phyloP scores from a whole-genome alignment of 2,113 vertebrate genomes.

The Myrmecophaga tridactyla region DNA sequence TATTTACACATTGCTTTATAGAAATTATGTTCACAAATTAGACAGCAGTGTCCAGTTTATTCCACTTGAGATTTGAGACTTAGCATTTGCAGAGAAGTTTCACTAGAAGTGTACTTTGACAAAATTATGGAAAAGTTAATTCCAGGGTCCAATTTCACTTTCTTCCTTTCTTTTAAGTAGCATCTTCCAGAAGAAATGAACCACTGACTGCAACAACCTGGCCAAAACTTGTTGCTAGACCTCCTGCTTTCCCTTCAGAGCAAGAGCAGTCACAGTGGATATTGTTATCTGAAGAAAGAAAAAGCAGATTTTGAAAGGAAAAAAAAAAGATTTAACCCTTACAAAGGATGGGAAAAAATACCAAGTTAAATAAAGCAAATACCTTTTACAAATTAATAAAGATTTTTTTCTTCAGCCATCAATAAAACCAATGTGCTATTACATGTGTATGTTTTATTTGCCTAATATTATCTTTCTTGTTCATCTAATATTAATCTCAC shows the following conservation, averaged over 20 bases:
- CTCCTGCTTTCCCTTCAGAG: constrained; percentile 61
- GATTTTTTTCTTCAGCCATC: constrained; percentile 55
- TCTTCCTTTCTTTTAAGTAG: constrained; percentile 52
- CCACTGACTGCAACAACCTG: constrained; percentile 29
- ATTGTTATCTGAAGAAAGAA: constrained; percentile 60
- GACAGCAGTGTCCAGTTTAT: background rate
- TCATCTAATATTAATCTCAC: constrained; percentile 29
- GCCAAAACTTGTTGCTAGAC: constrained; percentile 70
- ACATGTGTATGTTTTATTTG: constrained; percentile 75
- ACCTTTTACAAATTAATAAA: constrained; percentile 80
- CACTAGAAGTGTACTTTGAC: background rate
- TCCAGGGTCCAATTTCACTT: constrained; percentile 24
- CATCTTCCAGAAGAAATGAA: constrained; percentile 59
- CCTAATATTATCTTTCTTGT: constrained; percentile 53
- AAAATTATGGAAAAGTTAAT: constrained; percentile 20
- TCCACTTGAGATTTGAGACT: background rate
- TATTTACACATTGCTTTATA: constrained; percentile 21
- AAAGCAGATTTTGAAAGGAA: constrained; percentile 1
- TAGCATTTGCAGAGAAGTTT: constrained; percentile 5
- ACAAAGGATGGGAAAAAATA: constrained; percentile 76
- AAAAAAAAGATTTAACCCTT: constrained; percentile 60
- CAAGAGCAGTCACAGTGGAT: constrained; percentile 68
- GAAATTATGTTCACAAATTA: constrained; percentile 31
- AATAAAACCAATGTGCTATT: constrained; percentile 79
- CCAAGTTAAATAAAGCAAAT: constrained; percentile 76